Base-by-base conservation (phyloP, 2,888 invertebrate genomes). In the Bellardia bayeri region DNA sequence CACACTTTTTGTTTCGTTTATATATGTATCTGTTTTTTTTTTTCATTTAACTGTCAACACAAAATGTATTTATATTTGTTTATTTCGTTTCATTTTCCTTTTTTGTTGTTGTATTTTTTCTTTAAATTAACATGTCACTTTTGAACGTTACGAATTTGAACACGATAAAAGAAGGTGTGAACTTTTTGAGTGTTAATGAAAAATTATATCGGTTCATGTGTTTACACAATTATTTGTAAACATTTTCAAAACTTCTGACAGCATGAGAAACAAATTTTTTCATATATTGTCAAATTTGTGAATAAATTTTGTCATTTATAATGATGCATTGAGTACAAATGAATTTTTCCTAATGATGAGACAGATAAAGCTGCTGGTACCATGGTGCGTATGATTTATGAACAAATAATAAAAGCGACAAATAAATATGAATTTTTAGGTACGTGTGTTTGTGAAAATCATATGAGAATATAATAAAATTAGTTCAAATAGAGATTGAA, bases 111-210 rank as follows among this genome's bases (percentile, higher is more conserved):
- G 49, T 69, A 61, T 72, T 16, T 76, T 69, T 45, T 66, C 61
- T 76, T 69, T 45, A 68, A 87, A 87, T 85, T 78, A 82, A 87
- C 51, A 85, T 87, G 79, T 87, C 79, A 74, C 37, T 68, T 82
- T 78, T 54, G 16, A 78, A 37, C 37, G 37, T 82, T 68, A 75
- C 3, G 51, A 54, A 51, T 16, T 9, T 56, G 13, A 30, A 58
- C 78, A 78, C 30, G 83, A 54, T 37, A 81, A 49, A 69, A 69
- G 9, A 64, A 82, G 82, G 85, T 82, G 87, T 82, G 64, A 85
- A 74, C n/a, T 23, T 82, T 69, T 72, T 45, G 69, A 76, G 74
- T 63, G 84, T 64, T 82, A 87, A 87, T 87, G 85, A 87, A 85
- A 79, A 82, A 78, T 82, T 84, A 74, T 84, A 61, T 68, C 61